A percentile compares a stretch with the other conserved stretches of the same genome.
Evolutionary conservation across 1,140 invertebrate genomes (phyloP).

Genomic region (Ceratosolen solmsi): DNA sequence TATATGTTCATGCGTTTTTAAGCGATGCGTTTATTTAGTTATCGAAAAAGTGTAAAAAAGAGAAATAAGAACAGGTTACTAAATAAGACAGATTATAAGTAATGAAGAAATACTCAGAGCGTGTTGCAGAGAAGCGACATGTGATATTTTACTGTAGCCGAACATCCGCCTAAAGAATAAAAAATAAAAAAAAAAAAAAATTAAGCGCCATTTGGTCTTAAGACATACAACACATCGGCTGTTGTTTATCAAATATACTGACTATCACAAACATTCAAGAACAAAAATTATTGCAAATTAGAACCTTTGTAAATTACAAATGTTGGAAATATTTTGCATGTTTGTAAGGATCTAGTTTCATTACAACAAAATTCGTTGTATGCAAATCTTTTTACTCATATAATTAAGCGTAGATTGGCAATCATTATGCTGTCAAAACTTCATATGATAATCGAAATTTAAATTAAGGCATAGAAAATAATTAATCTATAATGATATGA

Average conservation of each 20-base stretch:
- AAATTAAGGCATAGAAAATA: not conserved
- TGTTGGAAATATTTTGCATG: slow-evolving; percentile 14
- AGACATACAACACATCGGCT: slow-evolving; percentile 3
- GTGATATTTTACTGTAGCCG: slow-evolving; percentile 39
- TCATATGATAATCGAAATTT: not conserved
- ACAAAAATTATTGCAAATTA: slow-evolving; percentile 48
- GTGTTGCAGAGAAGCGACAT: slow-evolving; percentile 33
- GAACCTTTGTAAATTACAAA: not conserved
- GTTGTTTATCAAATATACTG: slow-evolving; percentile 22
- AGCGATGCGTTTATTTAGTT: slow-evolving; percentile 5
- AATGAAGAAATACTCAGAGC: slow-evolving; percentile 26
- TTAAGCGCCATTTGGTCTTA: not conserved
- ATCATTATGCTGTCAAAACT: not conserved
- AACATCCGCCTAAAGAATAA: slow-evolving; percentile 44
- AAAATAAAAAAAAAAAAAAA: slow-evolving; percentile 15
- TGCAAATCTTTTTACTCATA: slow-evolving; percentile 2
- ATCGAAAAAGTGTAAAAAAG: slow-evolving; percentile 8
- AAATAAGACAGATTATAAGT: not conserved
- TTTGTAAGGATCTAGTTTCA: slow-evolving; percentile 7
- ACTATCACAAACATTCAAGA: not conserved
- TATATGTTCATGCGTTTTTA: not conserved
- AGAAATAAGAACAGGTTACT: not conserved
- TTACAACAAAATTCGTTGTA: not conserved
- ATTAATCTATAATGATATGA: not conserved
- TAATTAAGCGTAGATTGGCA: slow-evolving; percentile 34